These are phyloP conservation scores for Sebastes reedi DNA, from an alignment of 2,797 vertebrate species.

Conservation along the genomic window DNA sequence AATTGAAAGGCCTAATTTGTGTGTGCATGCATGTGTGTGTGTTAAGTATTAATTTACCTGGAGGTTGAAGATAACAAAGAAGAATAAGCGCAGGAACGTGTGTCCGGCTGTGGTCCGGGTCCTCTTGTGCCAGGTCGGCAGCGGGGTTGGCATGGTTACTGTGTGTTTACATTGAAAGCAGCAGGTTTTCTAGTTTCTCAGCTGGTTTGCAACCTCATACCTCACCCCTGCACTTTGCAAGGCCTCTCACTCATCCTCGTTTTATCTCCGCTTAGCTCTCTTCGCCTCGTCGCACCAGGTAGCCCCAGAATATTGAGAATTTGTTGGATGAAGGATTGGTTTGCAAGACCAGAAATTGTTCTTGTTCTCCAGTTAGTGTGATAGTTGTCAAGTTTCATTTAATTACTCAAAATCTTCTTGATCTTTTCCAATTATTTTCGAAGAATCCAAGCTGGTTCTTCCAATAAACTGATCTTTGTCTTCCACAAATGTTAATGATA, in stretches of 20 bases:
- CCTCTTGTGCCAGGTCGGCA: slow-evolving; percentile 46
- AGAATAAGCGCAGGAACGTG: slow-evolving; percentile 42
- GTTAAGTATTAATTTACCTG: slow-evolving; percentile 66
- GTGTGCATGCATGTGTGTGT: not conserved
- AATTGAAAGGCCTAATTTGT: not conserved
- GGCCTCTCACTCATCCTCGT: slow-evolving; percentile 28
- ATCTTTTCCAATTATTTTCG: not conserved
- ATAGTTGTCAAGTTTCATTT: not conserved
- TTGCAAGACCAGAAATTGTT: not conserved
- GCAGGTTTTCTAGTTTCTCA: slow-evolving; percentile 1
- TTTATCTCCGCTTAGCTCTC: not conserved
- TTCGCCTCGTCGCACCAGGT: not conserved
- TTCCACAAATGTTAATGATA: not conserved
- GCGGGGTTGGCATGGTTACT: slow-evolving; percentile 61
- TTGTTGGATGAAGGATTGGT: not conserved
- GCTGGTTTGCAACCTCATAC: slow-evolving; percentile 37
- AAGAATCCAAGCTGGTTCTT: not conserved
- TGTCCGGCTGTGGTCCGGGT: slow-evolving; percentile 19
- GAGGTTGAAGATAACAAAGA: slow-evolving; percentile 35
- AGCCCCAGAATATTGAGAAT: not conserved
- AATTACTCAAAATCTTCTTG: not conserved
- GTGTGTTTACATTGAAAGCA: slow-evolving; percentile 59
- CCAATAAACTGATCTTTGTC: not conserved
- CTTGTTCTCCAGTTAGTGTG: not conserved
- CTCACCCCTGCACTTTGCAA: slow-evolving; percentile 20